Base-by-base conservation (phyloP, 1,140 invertebrate species). In the Zaprionus nigranus region DNA sequence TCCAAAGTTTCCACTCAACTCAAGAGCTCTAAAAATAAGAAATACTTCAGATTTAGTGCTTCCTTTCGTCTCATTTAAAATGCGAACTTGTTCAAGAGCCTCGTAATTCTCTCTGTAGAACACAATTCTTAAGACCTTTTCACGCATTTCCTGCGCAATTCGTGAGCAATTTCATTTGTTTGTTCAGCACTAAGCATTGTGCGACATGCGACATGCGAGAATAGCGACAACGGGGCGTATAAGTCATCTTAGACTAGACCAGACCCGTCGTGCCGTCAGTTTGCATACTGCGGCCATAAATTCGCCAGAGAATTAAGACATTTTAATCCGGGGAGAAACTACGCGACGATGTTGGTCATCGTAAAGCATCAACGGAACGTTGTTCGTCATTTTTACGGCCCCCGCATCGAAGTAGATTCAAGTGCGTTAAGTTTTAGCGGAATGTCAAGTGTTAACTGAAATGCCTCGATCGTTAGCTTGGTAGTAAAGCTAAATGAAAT, bases 261-360 rank as follows among this genome's bases (percentile, higher is more conserved):
- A 40, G 53, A 6, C n/a, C 40, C n/a, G n/a, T 1, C 30, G 9
- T 34, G 30, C 40, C 7, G 7, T 17, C n/a, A 62, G 75, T 83
- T 82, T 83, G 76, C 81, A 83, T 83, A 83, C 79, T 83, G 71
- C 56, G 75, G 73, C 73, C 79, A 77, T 86, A 86, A 86, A 86
- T 86, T 86, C 69, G 73, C 17, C 12, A 71, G 59, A 53, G 77
- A 86, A 86, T 86, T 86, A 82, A 86, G 79, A 86, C 82, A 80
- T 86, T 82, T 86, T 74, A 81, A 81, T 75, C 69, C 81, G 56
- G 46, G 56, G 61, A 85, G 5, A 9, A 17, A 81, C 74, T 76
- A 85, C 62, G 46, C 24, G 24, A 9, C 20, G 64, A 17, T 36
- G 40, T 22, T 62, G 75, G 62, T 49, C 67, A 76, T 76, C 82